These are phyloP conservation scores for Tonatia bakeri DNA, from an alignment of 2,113 vertebrate species.

Conservation along the genomic window DNA sequence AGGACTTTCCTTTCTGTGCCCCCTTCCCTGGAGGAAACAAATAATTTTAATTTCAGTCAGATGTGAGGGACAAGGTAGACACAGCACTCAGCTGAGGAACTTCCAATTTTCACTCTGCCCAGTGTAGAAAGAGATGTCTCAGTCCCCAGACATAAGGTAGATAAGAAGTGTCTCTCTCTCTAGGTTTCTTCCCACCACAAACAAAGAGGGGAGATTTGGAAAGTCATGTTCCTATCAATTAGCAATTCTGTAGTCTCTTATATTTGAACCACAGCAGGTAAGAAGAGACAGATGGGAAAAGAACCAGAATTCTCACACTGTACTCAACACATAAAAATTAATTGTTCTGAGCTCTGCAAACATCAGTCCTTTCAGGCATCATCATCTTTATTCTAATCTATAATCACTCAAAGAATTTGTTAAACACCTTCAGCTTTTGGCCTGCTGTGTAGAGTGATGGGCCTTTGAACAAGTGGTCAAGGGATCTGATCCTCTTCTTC, in stretches of 20 bases:
- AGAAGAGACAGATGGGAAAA: background rate
- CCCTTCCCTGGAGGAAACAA: background rate
- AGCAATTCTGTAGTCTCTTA: background rate
- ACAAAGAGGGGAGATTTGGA: background rate
- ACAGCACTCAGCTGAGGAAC: background rate
- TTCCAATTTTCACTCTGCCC: background rate
- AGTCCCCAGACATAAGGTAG: background rate
- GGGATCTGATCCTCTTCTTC: background rate
- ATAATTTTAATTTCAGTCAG: background rate
- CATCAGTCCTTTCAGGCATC: background rate
- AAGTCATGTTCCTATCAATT: background rate
- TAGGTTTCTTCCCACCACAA: background rate
- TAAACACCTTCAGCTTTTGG: background rate
- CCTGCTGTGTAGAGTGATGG: background rate
- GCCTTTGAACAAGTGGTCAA: background rate
- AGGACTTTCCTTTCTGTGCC: background rate
- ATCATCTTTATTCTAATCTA: background rate
- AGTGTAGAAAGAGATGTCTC: background rate
- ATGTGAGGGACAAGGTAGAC: background rate
- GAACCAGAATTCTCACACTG: background rate
- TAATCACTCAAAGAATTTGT: background rate
- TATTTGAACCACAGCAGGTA: background rate
- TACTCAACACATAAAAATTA: background rate
- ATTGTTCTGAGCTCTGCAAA: background rate
- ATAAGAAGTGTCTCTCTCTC: background rate